Evolutionary conservation across 2,113 vertebrate genomes (phyloP).

Genomic region (Bambusicola thoracicus): DNA sequence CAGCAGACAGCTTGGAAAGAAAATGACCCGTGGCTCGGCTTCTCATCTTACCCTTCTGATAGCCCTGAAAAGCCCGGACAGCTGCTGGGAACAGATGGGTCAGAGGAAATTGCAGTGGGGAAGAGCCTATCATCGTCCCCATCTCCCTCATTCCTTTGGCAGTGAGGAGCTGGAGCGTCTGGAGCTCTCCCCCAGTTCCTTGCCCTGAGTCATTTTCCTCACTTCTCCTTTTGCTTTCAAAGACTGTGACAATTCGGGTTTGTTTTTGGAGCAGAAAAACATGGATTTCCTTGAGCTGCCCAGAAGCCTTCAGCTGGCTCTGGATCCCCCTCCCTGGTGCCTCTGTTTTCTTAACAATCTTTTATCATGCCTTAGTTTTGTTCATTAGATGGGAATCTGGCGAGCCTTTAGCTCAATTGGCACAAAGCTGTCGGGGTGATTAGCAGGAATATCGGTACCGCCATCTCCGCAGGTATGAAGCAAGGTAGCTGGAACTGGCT

Average conservation of each 20-base stretch:
- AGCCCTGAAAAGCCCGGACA: neutral
- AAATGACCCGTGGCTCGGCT: neutral
- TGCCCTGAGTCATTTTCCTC: neutral
- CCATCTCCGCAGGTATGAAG: slow-evolving; percentile 37
- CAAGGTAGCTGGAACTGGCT: neutral
- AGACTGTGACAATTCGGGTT: neutral
- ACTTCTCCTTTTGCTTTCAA: neutral
- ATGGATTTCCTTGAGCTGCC: neutral
- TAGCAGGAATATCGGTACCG: neutral
- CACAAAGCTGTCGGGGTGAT: neutral
- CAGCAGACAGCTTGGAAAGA: neutral
- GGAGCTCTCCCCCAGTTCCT: neutral
- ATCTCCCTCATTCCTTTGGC: neutral
- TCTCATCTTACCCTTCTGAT: neutral
- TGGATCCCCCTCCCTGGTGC: neutral
- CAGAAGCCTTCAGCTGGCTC: neutral
- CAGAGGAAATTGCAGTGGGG: neutral
- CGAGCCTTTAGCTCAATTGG: slow-evolving; percentile 15
- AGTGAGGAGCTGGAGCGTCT: neutral
- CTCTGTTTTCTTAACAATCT: neutral
- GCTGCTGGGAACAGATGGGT: neutral
- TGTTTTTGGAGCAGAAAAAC: neutral
- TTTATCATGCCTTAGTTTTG: slow-evolving; percentile 7
- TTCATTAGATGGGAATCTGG: slow-evolving; percentile 11
- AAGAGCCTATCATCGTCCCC: neutral